Evolutionary conservation across 2,888 invertebrate genomes (phyloP).

Genomic region (Epistrophe eligans): DNA sequence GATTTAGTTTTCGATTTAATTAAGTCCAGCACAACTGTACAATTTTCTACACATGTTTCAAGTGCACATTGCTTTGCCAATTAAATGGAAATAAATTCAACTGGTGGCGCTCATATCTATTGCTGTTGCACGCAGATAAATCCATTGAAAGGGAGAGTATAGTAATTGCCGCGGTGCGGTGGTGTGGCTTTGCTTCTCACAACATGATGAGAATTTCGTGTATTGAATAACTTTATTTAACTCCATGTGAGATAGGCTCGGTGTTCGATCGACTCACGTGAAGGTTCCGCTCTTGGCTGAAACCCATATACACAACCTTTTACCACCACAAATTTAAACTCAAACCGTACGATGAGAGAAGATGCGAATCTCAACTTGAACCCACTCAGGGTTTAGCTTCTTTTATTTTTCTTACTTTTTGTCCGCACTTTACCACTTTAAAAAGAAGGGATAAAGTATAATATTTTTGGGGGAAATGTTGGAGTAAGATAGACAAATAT

Average conservation of each 20-base stretch:
- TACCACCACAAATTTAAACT: constrained; percentile 30
- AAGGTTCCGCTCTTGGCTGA: constrained; percentile 64
- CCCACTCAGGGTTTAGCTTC: constrained; percentile 41
- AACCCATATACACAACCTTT: background rate
- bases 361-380: constrained; percentile 69
- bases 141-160: constrained; percentile 72
- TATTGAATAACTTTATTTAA: constrained; percentile 52
- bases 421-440: constrained; percentile 26
- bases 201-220: constrained; percentile 35
- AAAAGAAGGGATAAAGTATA: constrained; percentile 60
- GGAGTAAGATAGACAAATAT: constrained; percentile 53
- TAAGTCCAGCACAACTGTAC: constrained; percentile 49
- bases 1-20: background rate
- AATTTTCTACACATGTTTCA: constrained; percentile 30
- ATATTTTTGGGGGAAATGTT: constrained; percentile 44
- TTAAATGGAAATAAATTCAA: constrained; percentile 59
- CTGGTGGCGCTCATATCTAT: constrained; percentile 33
- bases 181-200: constrained; percentile 19
- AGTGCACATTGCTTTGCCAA: constrained; percentile 57
- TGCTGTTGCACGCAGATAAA: constrained; percentile 50
- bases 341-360: constrained; percentile 38
- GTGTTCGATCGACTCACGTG: constrained; percentile 21
- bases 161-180: background rate
- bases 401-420: constrained; percentile 27
- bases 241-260: background rate